Base-by-base conservation (phyloP, 2,113 vertebrate genomes). In the Oreochromis tanganicae region DNA sequence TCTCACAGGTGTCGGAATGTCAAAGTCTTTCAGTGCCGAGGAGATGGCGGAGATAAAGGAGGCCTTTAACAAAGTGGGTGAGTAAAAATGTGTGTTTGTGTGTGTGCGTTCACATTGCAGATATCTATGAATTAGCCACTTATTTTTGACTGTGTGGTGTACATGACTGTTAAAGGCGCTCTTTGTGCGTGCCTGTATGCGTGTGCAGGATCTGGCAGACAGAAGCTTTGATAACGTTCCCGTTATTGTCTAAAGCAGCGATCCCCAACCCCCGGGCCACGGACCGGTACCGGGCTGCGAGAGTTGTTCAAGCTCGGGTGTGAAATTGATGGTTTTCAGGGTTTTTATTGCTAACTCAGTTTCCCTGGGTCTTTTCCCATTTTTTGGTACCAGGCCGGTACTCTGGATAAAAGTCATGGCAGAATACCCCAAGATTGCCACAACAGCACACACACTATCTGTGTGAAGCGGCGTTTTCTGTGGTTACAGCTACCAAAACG, bases 31-130 rank as follows among this genome's bases (percentile, higher is more conserved):
- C 63, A 93, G 84, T 7, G 3, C 83, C 84, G 98, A 98, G 84
- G 97, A 99, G 89, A 94, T 98, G 88, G 97, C 97, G 87, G 98
- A 99, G 88, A 97, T 99, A 84, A 97, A 92, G 87, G 97, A 98
- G 87, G 96, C 96, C 54, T 99, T 99, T 95, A 92, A 95, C 87
- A 98, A 97, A 97, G 96, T 98, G 63, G 98, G 98, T 98, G 92
- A 97, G 98, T 97, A 27, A 32, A 32, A 32, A 4, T 34, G 7
- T 81, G 57, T 46, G 34, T 9, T 29, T 14, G 27, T 63, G 10
- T 79, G 43, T 43, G 43, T 48, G 36, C 21, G 1, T 56, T 17
- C 7, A 36, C 21, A 4, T 29, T 41, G 38, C n/a, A 55, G 50
- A 82, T 6, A 52, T 29, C 68, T 43, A 16, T 24, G 66, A 71